Base-by-base conservation (phyloP, 2,888 invertebrate genomes). In the Caenorhabditis japonica region DNA sequence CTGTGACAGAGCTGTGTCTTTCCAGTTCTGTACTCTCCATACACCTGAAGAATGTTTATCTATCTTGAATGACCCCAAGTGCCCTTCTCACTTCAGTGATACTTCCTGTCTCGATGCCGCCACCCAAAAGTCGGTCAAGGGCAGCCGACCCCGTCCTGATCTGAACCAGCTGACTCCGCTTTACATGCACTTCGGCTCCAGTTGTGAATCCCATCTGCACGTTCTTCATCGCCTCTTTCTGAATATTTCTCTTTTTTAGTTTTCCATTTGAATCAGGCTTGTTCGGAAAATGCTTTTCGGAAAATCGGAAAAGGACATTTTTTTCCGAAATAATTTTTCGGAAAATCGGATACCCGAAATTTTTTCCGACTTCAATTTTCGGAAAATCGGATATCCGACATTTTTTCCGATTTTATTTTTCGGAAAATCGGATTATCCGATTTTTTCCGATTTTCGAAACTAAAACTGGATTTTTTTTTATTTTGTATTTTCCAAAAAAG, bases 171-270 rank as follows among this genome's bases (percentile, higher is more conserved):
- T 99, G 97, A 3, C 96, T 92, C 76, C 99, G 91, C 88, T 94
- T 95, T 87, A 94, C 93, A 88, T 97, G 95, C 88, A 96, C 94
- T 84, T 95, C 95, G 3, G 95, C 94, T 0, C 99, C 99, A 25
- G 97, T 96, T 4, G 95, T 96, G 87, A 99, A 99, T 0, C 97
- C 97, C 93, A 99, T 94, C 0, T 95, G 94, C 0, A 97, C 94
- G 38, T 95, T 88, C 88, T 97, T 99, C 0, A 92, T 91, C 2
- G 97, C 95, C 89, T 96, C 97, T 3, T 91, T 86, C 91, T 90
- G 77, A 38, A 55, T 58, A 43, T 44, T 25, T 36, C 5, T 8
- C 5, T 1, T 25, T 27, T 12, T 21, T 27, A 10, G 25, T 4
- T n/a, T n/a, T n/a, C n/a, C n/a, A n/a, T n/a, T n/a, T n/a, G n/a